Base-by-base conservation (phyloP, 2,797 vertebrate genomes). In the Pyrocephalus nanus region DNA sequence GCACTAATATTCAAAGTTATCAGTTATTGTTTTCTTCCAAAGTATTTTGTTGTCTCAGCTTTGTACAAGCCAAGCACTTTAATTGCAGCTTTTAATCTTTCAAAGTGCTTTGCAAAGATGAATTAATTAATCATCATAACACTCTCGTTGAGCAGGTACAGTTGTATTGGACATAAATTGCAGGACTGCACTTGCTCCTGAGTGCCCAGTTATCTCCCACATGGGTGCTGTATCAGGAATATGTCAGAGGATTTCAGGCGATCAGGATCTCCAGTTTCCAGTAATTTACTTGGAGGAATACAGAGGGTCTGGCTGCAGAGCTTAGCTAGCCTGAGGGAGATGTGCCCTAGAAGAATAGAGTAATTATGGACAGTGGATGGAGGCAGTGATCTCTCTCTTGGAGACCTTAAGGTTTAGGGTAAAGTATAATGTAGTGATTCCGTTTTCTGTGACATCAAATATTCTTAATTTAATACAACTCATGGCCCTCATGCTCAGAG, bases 1-100 rank as follows among this genome's bases (percentile, higher is more conserved):
- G 54, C 72, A 55, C 47, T 86, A 76, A 90, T 88, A 90, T 93
- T 90, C 85, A 67, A 88, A 92, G 85, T 92, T 94, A 92, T 64
- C 71, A 51, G 76, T 88, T 96, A 88, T 78, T 92, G 73, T 96
- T 96, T 95, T 94, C 86, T 84, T 78, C 60, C 73, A 25, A 67
- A 88, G 73, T 79, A 91, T 93, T 96, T 91, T 96, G 96, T 96
- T 95, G 87, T 88, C 85, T 97, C 92, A 96, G 95, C 94, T 93
- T 94, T 92, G 79, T 91, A 88, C 62, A 84, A 94, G 89, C 89
- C 95, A 96, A 94, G 82, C 29, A n/a, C 51, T 86, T 90, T 92
- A 97, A 96, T 92, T 95, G 57, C 76, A 2, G 14, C 53, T 84
- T 87, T 96, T 96, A 92, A 94, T 97, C 95, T 94, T 91, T 84